phyloP scores from a whole-genome alignment of 2,797 vertebrate species.

The Xerus rutilus region DNA sequence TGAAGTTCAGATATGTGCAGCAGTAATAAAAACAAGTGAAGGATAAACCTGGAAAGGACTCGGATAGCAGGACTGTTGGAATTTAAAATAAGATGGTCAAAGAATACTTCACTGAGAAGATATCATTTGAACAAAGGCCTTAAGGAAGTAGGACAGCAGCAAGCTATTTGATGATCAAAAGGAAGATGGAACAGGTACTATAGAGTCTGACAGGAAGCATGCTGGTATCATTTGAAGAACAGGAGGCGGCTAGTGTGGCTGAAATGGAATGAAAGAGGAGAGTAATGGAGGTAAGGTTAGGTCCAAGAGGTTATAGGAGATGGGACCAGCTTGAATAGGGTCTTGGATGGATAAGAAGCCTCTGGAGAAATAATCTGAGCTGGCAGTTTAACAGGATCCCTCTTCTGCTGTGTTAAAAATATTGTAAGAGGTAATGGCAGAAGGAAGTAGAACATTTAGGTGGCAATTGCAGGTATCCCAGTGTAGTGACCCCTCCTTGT shows the following conservation, averaged over 20 bases:
- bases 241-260: background rate
- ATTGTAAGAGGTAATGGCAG: background rate
- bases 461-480: background rate
- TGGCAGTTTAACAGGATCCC: background rate
- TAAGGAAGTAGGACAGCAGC: background rate
- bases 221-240: background rate
- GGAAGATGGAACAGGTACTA: background rate
- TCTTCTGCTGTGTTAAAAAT: background rate
- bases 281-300: background rate
- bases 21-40: background rate
- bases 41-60: background rate
- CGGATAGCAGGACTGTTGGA: background rate
- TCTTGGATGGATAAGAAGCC: background rate
- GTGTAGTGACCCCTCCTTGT: too few species aligned
- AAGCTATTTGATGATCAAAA: background rate
- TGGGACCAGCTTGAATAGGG: background rate
- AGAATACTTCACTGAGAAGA: background rate
- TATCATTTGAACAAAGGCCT: background rate
- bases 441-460: background rate
- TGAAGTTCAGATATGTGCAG: background rate
- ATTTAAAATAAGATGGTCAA: background rate
- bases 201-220: too few species aligned
- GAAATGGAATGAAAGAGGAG: background rate
- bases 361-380: background rate
- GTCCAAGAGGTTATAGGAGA: background rate